phyloP scores from a whole-genome alignment of 2,113 vertebrate species.

The Buteo buteo region DNA sequence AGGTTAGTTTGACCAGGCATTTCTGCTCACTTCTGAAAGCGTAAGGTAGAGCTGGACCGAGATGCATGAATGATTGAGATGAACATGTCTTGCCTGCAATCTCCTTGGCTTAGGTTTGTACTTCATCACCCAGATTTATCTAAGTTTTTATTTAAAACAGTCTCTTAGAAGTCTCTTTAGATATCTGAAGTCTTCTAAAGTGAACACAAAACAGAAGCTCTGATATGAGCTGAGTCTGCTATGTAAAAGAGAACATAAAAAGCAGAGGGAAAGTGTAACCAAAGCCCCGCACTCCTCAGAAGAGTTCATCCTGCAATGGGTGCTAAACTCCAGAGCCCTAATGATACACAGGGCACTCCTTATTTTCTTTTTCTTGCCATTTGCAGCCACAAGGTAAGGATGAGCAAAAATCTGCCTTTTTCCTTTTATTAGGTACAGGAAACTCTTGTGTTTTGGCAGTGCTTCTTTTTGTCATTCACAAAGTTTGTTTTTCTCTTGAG shows the following conservation, averaged over 20 bases:
- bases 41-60: neutral
- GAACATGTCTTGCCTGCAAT: neutral
- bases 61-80: neutral
- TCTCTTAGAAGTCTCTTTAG: neutral
- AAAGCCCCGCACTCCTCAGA: neutral
- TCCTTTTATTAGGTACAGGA: neutral
- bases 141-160: neutral
- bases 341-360: fast-evolving
- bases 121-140: neutral
- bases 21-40: neutral
- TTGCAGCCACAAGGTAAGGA: neutral
- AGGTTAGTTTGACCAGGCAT: neutral
- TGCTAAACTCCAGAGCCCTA: neutral
- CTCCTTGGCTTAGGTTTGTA: neutral
- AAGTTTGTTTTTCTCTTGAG: neutral
- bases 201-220: neutral
- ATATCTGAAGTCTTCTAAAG: neutral
- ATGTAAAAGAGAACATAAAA: neutral
- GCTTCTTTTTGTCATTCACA: conserved; percentile 11
- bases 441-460: neutral
- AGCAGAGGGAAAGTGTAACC: neutral
- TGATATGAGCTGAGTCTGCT: neutral
- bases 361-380: neutral
- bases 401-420: neutral
- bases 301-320: neutral